Evolutionary conservation across 2,888 invertebrate species (phyloP).

Genomic region (Drosophila neonasuta): DNA sequence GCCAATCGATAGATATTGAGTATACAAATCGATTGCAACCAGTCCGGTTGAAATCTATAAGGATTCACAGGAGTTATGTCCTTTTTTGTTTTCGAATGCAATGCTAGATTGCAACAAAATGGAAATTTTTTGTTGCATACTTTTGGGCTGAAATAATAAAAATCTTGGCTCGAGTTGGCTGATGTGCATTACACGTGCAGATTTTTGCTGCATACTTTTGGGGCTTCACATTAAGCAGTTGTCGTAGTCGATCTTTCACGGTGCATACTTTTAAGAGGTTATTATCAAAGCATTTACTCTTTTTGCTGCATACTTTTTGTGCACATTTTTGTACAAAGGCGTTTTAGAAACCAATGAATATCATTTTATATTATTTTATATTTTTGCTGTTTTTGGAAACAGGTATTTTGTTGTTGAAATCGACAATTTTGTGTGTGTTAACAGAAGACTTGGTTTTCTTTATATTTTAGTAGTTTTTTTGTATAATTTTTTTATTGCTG

Average conservation of each 20-base stretch:
- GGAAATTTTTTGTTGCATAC: background rate
- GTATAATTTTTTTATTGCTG: slow-evolving; percentile 46
- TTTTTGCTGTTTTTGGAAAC: background rate
- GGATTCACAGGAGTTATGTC: background rate
- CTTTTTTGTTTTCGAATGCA: background rate
- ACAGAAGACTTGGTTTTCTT: slow-evolving; percentile 11
- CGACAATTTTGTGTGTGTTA: background rate
- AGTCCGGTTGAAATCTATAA: background rate
- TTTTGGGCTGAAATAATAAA: too few species aligned
- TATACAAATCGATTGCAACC: background rate
- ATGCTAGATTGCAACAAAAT: background rate
- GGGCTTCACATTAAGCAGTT: too few species aligned
- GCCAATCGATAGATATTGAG: background rate
- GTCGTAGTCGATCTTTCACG: too few species aligned
- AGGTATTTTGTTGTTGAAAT: background rate
- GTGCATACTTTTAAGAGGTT: background rate
- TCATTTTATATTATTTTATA: too few species aligned
- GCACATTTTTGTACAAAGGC: too few species aligned
- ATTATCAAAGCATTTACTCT: background rate
- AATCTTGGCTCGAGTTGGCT: too few species aligned
- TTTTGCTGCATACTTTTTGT: too few species aligned
- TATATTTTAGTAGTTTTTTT: slow-evolving; percentile 51
- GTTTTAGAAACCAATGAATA: too few species aligned
- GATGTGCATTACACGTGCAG: too few species aligned
- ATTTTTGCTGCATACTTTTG: too few species aligned